phyloP scores from a whole-genome alignment of 2,797 vertebrate genomes.

The Xenopus petersii region DNA sequence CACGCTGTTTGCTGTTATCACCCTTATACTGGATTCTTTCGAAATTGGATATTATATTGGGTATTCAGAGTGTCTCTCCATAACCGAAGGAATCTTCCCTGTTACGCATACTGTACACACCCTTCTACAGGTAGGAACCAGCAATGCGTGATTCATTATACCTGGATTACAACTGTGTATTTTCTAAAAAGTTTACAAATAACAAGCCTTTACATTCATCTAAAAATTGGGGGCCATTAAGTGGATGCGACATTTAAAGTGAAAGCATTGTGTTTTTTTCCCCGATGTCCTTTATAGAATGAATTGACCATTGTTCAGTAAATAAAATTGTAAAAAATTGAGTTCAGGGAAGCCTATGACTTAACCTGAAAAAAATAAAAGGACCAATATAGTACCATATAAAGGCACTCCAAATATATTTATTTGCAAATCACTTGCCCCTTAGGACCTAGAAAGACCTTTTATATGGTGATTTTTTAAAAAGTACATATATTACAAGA shows the following conservation, averaged over 20 bases:
- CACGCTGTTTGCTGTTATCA: slow-evolving; percentile 77
- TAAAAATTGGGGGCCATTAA: not conserved
- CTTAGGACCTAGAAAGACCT: no score
- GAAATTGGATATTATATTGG: slow-evolving; percentile 91
- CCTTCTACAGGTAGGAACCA: slow-evolving; percentile 80
- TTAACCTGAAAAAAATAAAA: no score
- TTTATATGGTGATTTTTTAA: no score
- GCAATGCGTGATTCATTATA: no score
- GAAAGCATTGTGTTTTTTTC: not conserved
- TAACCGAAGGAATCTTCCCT: slow-evolving; percentile 84
- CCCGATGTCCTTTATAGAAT: not conserved
- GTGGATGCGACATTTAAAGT: not conserved
- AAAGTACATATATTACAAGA: no score
- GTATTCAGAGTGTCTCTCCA: slow-evolving; percentile 82
- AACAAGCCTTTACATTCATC: not conserved
- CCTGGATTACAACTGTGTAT: no score
- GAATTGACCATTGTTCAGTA: slow-evolving; percentile 37
- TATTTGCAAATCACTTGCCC: no score
- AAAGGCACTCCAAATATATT: no score
- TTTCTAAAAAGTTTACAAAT: not conserved
- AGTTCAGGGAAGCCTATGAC: no score
- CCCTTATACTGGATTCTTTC: slow-evolving; percentile 89
- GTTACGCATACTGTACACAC: slow-evolving; percentile 85
- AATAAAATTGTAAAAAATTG: no score
- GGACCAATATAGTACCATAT: no score